Percentiles rank a stretch among this genome's conserved stretches.
Conservation (phyloP, 2,113 vertebrate genomes). For the Pelobates fuscus region DNA sequence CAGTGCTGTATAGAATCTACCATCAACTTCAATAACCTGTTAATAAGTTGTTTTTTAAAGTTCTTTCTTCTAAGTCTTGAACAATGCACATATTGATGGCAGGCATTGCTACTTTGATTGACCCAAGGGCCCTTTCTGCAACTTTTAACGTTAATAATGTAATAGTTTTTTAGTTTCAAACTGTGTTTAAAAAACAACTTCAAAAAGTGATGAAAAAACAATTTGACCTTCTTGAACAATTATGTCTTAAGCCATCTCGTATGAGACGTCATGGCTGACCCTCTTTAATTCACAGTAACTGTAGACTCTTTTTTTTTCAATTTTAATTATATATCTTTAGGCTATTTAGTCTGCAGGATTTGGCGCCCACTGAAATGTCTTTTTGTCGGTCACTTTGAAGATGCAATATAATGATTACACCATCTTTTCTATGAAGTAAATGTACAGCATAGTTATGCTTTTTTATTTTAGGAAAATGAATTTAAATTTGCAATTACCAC, state of each 20-base stretch:
- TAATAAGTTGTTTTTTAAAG: conserved; percentile 29
- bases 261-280: conserved; percentile 48
- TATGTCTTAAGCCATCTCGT: conserved; percentile 54
- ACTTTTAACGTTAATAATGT: conserved; percentile 42
- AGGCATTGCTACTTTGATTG: conserved; percentile 24
- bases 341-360: conserved; percentile 52
- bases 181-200: conserved; percentile 47
- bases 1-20: not conserved
- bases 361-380: conserved; percentile 39
- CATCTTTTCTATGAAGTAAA: conserved; percentile 38
- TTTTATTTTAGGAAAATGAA: conserved; percentile 56
- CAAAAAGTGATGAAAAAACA: conserved; percentile 54
- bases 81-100: conserved; percentile 22
- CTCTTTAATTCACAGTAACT: conserved; percentile 38
- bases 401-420: conserved; percentile 45
- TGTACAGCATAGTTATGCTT: conserved; percentile 48
- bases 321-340: conserved; percentile 53
- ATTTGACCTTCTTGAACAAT: conserved; percentile 54
- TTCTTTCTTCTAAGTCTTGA: not conserved
- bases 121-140: conserved; percentile 22
- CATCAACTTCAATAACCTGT: conserved; percentile 21
- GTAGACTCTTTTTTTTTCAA: conserved; percentile 50
- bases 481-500: conserved; percentile 47
- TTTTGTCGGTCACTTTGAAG: conserved; percentile 46
- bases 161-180: conserved; percentile 40